These are phyloP conservation scores for Theropithecus gelada DNA, from an alignment of 2,113 vertebrate species.

Conservation along the genomic window DNA sequence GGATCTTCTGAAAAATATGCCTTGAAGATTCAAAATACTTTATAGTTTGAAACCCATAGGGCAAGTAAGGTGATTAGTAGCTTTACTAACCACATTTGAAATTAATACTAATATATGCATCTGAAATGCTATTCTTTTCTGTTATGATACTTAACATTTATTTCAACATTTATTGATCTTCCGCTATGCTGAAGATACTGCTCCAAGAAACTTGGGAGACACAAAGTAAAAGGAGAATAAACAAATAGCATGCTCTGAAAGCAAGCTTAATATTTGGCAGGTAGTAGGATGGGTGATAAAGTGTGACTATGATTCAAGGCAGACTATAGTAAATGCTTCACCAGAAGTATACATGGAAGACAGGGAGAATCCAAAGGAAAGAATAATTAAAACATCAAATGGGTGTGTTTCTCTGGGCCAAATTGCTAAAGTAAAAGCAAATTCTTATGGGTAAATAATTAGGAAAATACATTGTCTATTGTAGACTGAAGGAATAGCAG, in stretches of 20 bases:
- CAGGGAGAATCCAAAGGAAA: neutral
- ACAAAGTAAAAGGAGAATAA: neutral
- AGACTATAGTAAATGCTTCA: neutral
- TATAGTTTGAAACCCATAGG: conserved; percentile 30
- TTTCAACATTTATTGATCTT: neutral
- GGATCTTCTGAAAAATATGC: conserved; percentile 51
- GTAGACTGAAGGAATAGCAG: neutral
- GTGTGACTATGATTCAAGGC: neutral
- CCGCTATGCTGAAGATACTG: neutral
- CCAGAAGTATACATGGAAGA: neutral
- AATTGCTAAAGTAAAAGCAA: neutral
- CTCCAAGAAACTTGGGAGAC: neutral
- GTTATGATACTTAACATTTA: neutral
- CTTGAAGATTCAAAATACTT: conserved; percentile 69
- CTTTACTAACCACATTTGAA: conserved; percentile 61
- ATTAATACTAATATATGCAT: neutral
- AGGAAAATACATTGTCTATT: neutral
- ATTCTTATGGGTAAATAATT: neutral
- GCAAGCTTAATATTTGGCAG: neutral
- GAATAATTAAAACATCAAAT: neutral
- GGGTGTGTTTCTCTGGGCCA: neutral
- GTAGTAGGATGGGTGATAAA: neutral
- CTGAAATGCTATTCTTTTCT: conserved; percentile 3
- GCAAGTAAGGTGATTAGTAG: conserved; percentile 46
- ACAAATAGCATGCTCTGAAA: neutral